Conservation (phyloP, 2,888 invertebrate species). For the Pachymerium ferrugineum region DNA sequence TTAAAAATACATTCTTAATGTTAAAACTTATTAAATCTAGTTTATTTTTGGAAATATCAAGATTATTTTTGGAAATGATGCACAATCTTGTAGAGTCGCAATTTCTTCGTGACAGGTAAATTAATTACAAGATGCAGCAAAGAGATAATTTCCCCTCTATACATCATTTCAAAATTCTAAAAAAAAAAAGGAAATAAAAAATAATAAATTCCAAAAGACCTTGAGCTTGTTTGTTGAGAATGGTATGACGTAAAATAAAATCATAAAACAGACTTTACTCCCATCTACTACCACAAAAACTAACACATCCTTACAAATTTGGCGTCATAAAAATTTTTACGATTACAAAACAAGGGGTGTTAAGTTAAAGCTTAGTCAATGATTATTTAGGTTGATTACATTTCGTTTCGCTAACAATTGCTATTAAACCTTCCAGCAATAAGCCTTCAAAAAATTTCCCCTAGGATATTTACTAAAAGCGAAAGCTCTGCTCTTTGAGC, state of each 20-base stretch:
- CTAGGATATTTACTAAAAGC: neutral
- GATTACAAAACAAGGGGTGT: neutral
- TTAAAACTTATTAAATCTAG: too few species aligned
- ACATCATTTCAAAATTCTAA: neutral
- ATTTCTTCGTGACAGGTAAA: too few species aligned
- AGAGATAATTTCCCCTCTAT: neutral
- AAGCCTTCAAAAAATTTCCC: neutral
- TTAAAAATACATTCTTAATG: too few species aligned
- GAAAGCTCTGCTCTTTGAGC: neutral
- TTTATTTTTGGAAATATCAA: too few species aligned
- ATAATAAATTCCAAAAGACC: too few species aligned
- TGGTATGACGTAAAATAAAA: neutral
- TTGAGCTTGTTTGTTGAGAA: conserved; percentile 2
- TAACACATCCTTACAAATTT: neutral
- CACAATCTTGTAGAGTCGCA: too few species aligned
- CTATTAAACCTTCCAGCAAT: neutral
- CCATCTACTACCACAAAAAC: neutral
- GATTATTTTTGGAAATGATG: too few species aligned
- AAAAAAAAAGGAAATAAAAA: neutral
- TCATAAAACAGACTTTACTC: neutral
- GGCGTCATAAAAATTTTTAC: neutral
- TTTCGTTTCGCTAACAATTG: too few species aligned
- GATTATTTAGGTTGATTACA: too few species aligned
- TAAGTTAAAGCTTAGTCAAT: too few species aligned
- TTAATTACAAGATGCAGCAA: neutral